A percentile compares a stretch with the other conserved stretches of the same genome.
Conservation (phyloP, 2,113 vertebrate species). For the Ictidomys tridecemlineatus region DNA sequence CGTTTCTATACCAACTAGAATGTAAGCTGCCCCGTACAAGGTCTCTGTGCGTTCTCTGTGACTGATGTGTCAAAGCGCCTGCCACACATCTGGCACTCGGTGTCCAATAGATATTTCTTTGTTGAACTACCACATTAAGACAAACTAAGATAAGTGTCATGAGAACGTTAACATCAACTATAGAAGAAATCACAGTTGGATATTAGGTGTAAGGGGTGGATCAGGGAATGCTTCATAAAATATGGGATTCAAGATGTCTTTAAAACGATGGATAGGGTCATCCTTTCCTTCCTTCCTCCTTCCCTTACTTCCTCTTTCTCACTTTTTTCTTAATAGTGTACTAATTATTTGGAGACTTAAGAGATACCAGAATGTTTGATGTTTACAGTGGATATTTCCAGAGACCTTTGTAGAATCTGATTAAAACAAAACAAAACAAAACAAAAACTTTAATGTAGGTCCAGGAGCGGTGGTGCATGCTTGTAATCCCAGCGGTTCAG, state of each 20-base stretch:
- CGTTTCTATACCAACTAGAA: background rate
- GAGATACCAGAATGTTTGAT: background rate
- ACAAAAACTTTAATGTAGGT: too few species aligned
- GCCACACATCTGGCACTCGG: background rate
- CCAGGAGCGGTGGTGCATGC: too few species aligned
- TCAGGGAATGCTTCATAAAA: background rate
- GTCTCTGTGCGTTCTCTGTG: background rate
- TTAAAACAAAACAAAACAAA: background rate
- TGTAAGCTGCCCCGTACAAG: background rate
- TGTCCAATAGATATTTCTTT: background rate
- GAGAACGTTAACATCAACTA: background rate
- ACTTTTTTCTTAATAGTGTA: background rate
- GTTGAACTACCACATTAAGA: background rate
- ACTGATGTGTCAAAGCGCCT: background rate
- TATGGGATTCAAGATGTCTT: background rate
- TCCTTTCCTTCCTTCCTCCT: too few species aligned
- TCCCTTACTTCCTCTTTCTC: background rate
- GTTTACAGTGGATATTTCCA: background rate
- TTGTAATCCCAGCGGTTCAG: too few species aligned
- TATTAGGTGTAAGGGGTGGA: background rate
- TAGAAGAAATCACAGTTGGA: background rate
- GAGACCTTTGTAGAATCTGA: background rate
- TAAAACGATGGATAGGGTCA: background rate
- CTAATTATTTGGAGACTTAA: background rate
- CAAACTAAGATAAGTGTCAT: background rate